Percentiles rank a stretch among this genome's conserved stretches.
phyloP scores from a whole-genome alignment of 2,888 invertebrate genomes.

The Achlya flavicornis region DNA sequence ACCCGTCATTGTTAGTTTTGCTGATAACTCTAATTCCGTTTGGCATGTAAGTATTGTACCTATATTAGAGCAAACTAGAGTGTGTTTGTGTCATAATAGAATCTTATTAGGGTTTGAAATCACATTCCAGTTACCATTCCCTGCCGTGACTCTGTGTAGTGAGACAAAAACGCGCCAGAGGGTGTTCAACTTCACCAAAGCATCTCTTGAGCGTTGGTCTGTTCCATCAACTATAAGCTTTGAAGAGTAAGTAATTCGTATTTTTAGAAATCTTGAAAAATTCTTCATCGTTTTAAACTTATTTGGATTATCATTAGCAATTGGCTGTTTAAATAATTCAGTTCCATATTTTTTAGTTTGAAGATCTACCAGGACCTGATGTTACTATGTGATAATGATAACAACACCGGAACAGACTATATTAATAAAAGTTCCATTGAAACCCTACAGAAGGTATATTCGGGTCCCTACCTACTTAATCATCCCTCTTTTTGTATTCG shows the following conservation, averaged over 20 bases:
- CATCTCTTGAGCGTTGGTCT: slow-evolving; percentile 51
- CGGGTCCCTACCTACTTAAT: not conserved
- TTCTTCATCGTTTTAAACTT: too few relatives aligned
- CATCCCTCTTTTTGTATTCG: not conserved
- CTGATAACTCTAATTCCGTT: slow-evolving; percentile 85
- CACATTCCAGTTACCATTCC: slow-evolving; percentile 75
- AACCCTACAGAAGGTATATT: slow-evolving; percentile 41
- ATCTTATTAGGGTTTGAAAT: not conserved
- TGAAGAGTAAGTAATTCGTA: slow-evolving; percentile 43
- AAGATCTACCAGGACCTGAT: slow-evolving; percentile 48
- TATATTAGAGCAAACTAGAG: slow-evolving; percentile 1
- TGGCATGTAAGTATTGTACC: slow-evolving; percentile 66
- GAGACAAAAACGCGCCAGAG: slow-evolving; percentile 84
- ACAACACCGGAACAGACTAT: slow-evolving; percentile 43
- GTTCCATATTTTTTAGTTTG: slow-evolving; percentile 29
- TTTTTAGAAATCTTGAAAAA: too few relatives aligned
- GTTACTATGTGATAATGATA: slow-evolving; percentile 44
- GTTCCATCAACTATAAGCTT: slow-evolving; percentile 39
- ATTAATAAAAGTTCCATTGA: slow-evolving; percentile 38
- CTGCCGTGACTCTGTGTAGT: slow-evolving; percentile 83
- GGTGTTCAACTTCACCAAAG: slow-evolving; percentile 82
- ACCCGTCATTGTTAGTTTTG: slow-evolving; percentile 87
- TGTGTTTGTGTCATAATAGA: not conserved
- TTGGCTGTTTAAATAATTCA: not conserved
- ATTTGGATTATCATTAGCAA: not conserved